Base-by-base conservation (phyloP, 1,140 invertebrate genomes). In the Trichonephila inaurata region DNA sequence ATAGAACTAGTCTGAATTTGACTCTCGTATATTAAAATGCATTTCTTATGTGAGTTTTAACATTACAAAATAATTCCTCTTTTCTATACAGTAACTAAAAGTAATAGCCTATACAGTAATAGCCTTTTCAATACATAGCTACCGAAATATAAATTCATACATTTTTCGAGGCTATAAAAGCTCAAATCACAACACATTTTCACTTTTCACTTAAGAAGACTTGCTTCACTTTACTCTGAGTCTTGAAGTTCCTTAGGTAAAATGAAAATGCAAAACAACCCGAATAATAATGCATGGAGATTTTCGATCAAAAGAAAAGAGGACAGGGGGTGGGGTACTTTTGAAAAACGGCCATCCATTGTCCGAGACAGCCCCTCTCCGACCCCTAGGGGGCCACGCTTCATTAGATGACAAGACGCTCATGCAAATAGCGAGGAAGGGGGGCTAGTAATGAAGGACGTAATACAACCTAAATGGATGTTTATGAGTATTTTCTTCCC, bases 191-290 rank as follows among this genome's bases (percentile, higher is more conserved):
- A 64, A 64, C 19, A 64, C 0, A 64, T 64, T 21, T 21, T 19
- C 51, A 28, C 5, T 51, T 18, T 64, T 51, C 8, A 51, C 2
- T 44, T 4, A 21, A 21, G 62, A 21, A 40, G 24, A 40, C 72
- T 77, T 14, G 28, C 5, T 0, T 18, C 72, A 77, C 33, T 77
- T 77, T 77, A 5, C 72, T 28, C 2, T 28, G 6, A 2, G 33
- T 24, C 33, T 7, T 18, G 18, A 33, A 28, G 28, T 40, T 61
- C 40, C 58, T 16, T 90, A 90, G 89, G 89, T 90, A 90, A 90
- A 90, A 90, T 90, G 85, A 90, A 90, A 89, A 90, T 90, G 89
- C 89, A 90, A 90, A 90, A 81, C 66, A 81, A 90, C 69, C n/a
- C n/a, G 69, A 44, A 90, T 90, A 81, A 81, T 90, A 90, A 90